Conservation (phyloP, 2,797 vertebrate genomes). For the Lindbergichthys nudifrons region DNA sequence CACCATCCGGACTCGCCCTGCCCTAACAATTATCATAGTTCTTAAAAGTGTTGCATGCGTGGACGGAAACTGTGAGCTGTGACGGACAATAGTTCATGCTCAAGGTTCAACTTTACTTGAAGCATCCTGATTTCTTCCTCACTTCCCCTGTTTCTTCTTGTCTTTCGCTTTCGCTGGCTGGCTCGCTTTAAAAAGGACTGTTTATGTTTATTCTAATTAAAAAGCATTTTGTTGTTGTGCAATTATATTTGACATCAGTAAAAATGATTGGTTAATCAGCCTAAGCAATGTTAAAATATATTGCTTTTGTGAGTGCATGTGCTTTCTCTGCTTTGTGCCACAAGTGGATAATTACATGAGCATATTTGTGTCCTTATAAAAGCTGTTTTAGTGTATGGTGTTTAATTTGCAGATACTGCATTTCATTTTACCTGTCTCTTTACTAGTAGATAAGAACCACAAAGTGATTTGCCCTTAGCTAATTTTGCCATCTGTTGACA, state of each 20-base stretch:
- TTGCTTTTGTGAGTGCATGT: conserved; percentile 54
- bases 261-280: conserved; percentile 70
- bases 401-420: conserved; percentile 62
- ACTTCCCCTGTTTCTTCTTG: conserved; percentile 9
- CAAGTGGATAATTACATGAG: conserved; percentile 54
- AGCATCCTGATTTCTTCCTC: conserved; percentile 34
- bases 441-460: conserved; percentile 69
- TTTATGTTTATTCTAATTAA: conserved; percentile 71
- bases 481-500: conserved; percentile 80
- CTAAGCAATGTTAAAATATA: conserved; percentile 62
- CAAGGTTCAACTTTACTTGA: conserved; percentile 40
- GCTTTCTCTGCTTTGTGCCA: conserved; percentile 40
- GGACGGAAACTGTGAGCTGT: conserved; percentile 44
- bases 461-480: conserved; percentile 70
- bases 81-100: conserved; percentile 26
- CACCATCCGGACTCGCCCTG: conserved; percentile 82
- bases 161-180: conserved; percentile 3
- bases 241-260: conserved; percentile 59
- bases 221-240: conserved; percentile 64
- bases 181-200: conserved; percentile 49
- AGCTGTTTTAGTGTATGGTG: conserved; percentile 46
- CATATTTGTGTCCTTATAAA: conserved; percentile 47
- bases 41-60: conserved; percentile 67
- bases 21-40: conserved; percentile 72
- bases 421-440: conserved; percentile 58